Evolutionary conservation across 1,140 invertebrate species (phyloP), one percentile per base, ranked within the genome.

Genomic region (Bathynomus jamesi): DNA sequence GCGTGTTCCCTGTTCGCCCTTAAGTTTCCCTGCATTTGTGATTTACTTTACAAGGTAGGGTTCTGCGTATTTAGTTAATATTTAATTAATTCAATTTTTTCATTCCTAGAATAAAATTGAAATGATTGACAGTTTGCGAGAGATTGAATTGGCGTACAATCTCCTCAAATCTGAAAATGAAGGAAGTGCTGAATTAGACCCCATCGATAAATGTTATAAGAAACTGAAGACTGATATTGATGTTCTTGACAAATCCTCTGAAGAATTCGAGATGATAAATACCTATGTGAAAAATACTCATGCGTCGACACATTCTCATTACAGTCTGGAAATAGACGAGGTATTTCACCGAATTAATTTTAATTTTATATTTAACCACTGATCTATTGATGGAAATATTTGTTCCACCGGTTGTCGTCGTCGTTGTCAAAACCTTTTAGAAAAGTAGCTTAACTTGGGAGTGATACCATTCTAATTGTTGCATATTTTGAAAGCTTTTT

Each of bases 101-200:
- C 7, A 17, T 24, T 4, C 25, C 30, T 77, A 91, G 85, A 72
- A 81, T n/a, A 96, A 98, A 83, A 87, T 90, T 13, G 90, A 92
- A 76, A 96, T 99, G 94, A 81, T 99, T 60, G 93, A 96, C 76
- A 93, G 90, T 72, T 81, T 99, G 28, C 82, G 95, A 70, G 96
- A 99, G 80, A 93, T 99, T 77, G 95, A 99, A 83, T 88, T 96
- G 53, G 96, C 96, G 0, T 99, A 96, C 82, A 94, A 85, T 78
- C 81, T 99, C 68, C 83, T 98, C 63, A 89, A 91, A 78, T 69
- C 65, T 21, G 68, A 76, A 32, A 61, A 63, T 66, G 76, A 75
- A 25, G 82, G 81, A 32, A 83, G 85, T 60, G 80, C 71, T 24
- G 78, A 76, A 28, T 78, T 84, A 69, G 88, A 92, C 84, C 89